Evolutionary conservation across 2,888 invertebrate species (phyloP).

Genomic region (Synergus itoensis): DNA sequence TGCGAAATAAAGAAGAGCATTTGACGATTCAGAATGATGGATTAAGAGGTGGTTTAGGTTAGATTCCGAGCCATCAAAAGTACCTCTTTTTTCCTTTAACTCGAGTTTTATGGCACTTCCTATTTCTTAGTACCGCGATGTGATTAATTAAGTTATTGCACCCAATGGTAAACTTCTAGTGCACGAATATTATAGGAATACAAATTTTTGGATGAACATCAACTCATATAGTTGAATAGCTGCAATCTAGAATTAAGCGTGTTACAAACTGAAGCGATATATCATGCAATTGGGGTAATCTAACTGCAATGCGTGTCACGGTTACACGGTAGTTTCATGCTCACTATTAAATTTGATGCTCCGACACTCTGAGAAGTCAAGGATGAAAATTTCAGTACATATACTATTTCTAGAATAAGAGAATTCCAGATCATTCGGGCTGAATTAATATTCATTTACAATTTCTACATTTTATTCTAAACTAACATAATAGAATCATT

Average conservation of each 20-base stretch:
- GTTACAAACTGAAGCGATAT: neutral
- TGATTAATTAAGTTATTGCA: neutral
- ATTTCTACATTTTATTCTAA: no score
- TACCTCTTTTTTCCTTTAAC: neutral
- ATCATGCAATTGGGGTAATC: constrained; percentile 6
- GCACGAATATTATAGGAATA: neutral
- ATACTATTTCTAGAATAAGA: neutral
- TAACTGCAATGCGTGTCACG: neutral
- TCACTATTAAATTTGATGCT: neutral
- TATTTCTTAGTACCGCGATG: neutral
- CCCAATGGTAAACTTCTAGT: neutral
- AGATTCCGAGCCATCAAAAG: neutral
- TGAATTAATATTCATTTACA: neutral
- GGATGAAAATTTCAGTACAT: neutral
- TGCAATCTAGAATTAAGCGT: neutral
- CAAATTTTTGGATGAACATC: neutral
- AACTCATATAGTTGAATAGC: neutral
- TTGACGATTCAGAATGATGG: neutral
- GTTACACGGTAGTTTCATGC: neutral
- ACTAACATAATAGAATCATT: no score
- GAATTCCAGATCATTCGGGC: neutral
- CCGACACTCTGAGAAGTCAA: neutral
- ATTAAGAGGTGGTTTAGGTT: neutral
- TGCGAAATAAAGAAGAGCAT: constrained; percentile 10
- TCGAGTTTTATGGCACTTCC: neutral